Base-by-base conservation (phyloP, 2,888 invertebrate species). In the Pyrrhopygopsis socrates region DNA sequence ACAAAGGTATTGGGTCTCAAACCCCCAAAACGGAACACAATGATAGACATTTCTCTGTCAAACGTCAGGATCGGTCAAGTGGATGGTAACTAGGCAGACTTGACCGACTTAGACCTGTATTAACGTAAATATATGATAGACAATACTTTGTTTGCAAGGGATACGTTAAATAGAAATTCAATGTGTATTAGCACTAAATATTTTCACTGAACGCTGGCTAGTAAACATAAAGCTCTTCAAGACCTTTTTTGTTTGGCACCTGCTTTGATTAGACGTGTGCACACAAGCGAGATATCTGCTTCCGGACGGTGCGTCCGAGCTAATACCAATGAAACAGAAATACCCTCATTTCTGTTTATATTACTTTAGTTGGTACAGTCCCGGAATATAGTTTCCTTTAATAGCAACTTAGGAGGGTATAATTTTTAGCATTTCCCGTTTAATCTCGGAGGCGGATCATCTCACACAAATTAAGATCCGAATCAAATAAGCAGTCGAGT, bases 291-390 rank as follows among this genome's bases (percentile, higher is more conserved):
- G 27, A 60, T 54, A 54, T 60, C 60, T 24, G 27, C 15, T 60
- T 27, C 60, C 27, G 24, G 58, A 54, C 6, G 22, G 5, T 34
- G 54, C 22, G 54, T 11, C 24, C 54, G 54, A 54, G 2, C 60
- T 27, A 60, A 60, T 60, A 60, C 60, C 60, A 60, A 15, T 27
- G 60, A 60, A 54, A 60, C 27, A 60, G 60, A 60, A 60, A 60
- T 60, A 60, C 60, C 60, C 60, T 60, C 60, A 60, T 60, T 60
- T 22, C 60, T 60, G 60, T 60, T 60, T 60, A 60, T 60, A 60
- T 60, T 60, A 27, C 60, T 60, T 60, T 60, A 60, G 60, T 60
- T 60, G 27, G 22, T 6, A 2, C 22, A 27, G 27, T 22, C 60
- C 60, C 27, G 27, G 27, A 27, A 60, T 60, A 60, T 24, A n/a